These are phyloP conservation scores for Xenentodon cancila DNA, from an alignment of 2,797 vertebrate genomes.

Conservation along the genomic window DNA sequence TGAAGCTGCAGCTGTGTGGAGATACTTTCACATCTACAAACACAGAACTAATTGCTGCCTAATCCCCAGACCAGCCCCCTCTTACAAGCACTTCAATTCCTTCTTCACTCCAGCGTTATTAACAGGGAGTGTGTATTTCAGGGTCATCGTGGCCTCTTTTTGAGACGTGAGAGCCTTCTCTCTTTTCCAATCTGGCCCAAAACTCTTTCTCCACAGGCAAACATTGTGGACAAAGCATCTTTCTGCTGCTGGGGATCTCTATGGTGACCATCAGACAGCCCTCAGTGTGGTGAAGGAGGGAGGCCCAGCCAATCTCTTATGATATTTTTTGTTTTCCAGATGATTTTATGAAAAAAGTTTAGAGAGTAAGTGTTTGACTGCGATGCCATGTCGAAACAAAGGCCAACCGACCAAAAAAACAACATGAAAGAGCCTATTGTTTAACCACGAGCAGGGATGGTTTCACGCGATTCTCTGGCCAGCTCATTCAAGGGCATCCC, in stretches of 20 bases:
- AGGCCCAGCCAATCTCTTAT: no score
- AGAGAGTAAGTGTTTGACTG: not conserved
- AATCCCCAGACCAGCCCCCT: conserved; percentile 12
- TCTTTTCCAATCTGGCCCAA: conserved; percentile 49
- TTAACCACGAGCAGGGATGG: conserved; percentile 1
- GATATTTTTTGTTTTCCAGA: no score
- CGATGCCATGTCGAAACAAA: conserved; percentile 1
- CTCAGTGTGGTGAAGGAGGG: conserved; percentile 29
- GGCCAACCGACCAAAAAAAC: not conserved
- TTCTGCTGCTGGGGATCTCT: conserved; percentile 64
- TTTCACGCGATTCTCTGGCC: conserved; percentile 25
- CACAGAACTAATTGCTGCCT: conserved; percentile 8
- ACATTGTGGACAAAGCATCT: conserved; percentile 69
- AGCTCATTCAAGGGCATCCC: conserved; percentile 31
- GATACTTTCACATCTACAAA: no score
- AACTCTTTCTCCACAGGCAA: conserved; percentile 58
- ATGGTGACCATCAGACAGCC: conserved; percentile 53
- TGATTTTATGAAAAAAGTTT: not conserved
- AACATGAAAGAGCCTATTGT: conserved; percentile 46
- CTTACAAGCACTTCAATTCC: not conserved
- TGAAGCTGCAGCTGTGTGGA: no score
- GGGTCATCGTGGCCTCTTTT: conserved; percentile 56
- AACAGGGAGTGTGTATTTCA: conserved; percentile 50
- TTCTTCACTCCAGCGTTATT: not conserved
- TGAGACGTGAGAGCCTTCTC: conserved; percentile 63